phyloP scores from a whole-genome alignment of 92 coral and sea anemone species.

The Zoanthus sociatus region DNA sequence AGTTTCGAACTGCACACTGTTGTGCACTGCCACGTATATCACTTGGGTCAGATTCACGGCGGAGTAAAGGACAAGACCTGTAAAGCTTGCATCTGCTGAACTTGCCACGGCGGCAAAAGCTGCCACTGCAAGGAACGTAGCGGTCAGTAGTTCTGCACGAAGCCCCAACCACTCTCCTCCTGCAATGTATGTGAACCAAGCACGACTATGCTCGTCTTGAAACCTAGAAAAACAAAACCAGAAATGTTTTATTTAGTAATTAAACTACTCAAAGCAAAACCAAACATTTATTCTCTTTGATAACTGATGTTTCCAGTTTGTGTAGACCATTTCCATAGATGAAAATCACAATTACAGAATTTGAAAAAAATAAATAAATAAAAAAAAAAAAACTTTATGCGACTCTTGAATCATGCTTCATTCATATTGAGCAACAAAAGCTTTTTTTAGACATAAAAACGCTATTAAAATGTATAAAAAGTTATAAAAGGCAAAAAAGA shows the following conservation, averaged over 20 bases:
- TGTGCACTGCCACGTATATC: constrained; percentile 38
- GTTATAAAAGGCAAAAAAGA: too few species aligned
- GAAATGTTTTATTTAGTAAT: not conserved
- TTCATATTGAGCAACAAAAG: too few species aligned
- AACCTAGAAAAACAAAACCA: constrained; percentile 2
- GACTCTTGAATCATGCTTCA: too few species aligned
- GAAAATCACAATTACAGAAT: too few species aligned
- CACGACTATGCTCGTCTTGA: constrained; percentile 38
- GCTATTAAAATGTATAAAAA: too few species aligned
- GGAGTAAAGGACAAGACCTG: constrained; percentile 17
- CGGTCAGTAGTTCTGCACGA: constrained; percentile 31
- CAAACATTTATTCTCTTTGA: not conserved
- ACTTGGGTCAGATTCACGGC: constrained; percentile 32
- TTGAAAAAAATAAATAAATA: too few species aligned
- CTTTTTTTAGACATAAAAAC: too few species aligned
- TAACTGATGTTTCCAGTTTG: too few species aligned
- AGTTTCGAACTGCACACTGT: constrained; percentile 35
- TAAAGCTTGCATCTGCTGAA: constrained; percentile 41
- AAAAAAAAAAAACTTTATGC: too few species aligned
- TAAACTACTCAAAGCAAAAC: not conserved
- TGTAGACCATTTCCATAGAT: too few species aligned
- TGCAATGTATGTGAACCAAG: constrained; percentile 41
- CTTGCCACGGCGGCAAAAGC: constrained; percentile 26
- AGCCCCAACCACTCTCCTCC: constrained; percentile 42
- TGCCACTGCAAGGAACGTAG: constrained; percentile 32